phyloP scores from a whole-genome alignment of 1,140 invertebrate genomes.

The Drosophila mojavensis region DNA sequence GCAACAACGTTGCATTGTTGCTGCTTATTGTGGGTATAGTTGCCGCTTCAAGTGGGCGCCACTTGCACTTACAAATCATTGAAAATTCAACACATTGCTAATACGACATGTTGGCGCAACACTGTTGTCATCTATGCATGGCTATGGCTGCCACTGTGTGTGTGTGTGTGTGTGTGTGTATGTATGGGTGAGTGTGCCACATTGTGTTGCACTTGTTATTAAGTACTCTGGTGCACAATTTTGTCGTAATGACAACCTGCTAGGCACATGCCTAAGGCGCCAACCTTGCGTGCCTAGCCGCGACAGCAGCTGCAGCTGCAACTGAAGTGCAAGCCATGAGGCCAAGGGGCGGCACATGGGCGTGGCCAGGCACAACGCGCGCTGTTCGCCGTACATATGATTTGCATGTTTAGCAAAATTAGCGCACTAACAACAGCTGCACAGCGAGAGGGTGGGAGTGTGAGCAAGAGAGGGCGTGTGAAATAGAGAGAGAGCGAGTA shows the following conservation, averaged over 20 bases:
- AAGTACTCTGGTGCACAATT: slow-evolving; percentile 78
- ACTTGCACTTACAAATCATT: slow-evolving; percentile 75
- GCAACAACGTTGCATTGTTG: slow-evolving; percentile 53
- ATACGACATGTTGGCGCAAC: slow-evolving; percentile 71
- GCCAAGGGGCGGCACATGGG: neutral
- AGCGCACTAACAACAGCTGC: slow-evolving; percentile 80
- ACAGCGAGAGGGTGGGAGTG: slow-evolving; percentile 3
- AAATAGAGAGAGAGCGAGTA: neutral
- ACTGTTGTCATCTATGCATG: slow-evolving; percentile 51
- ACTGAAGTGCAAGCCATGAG: slow-evolving; percentile 53
- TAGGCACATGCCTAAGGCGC: slow-evolving; percentile 75
- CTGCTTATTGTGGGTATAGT: slow-evolving; percentile 35
- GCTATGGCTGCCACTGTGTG: slow-evolving; percentile 3
- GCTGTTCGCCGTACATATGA: slow-evolving; percentile 60
- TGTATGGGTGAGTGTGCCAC: slow-evolving; percentile 47
- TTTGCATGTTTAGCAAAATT: slow-evolving; percentile 80
- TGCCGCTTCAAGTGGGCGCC: slow-evolving; percentile 51
- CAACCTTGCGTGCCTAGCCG: slow-evolving; percentile 75
- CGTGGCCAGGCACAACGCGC: slow-evolving; percentile 30
- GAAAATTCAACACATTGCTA: slow-evolving; percentile 80
- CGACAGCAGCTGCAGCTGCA: slow-evolving; percentile 73
- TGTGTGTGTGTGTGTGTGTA: slow-evolving; percentile 17
- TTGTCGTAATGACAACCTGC: slow-evolving; percentile 80
- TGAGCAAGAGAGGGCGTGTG: neutral
- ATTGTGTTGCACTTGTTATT: slow-evolving; percentile 81